phyloP scores from a whole-genome alignment of 30 jellyfish, hydroid and myxozoan genomes.

The Aurelia sp. region DNA sequence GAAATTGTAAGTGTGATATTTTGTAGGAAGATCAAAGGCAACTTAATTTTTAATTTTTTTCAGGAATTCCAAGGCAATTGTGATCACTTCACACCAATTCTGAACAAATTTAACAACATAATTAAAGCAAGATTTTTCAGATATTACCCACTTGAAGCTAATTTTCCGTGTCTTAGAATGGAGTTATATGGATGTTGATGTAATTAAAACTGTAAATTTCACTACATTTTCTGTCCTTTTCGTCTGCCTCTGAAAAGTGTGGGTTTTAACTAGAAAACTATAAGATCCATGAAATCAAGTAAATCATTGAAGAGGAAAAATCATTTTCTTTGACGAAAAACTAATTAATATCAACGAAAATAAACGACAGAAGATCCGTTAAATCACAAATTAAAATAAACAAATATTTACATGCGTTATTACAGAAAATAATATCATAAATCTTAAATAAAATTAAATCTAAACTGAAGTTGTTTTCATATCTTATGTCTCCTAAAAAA shows the following conservation, averaged over 20 bases:
- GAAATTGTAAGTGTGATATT: too few relatives aligned
- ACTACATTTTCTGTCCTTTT: not conserved
- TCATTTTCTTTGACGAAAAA: too few relatives aligned
- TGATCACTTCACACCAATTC: slow-evolving; percentile 91
- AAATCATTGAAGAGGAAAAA: too few relatives aligned
- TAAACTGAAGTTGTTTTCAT: too few relatives aligned
- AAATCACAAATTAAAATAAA: too few relatives aligned
- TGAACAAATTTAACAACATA: slow-evolving; percentile 73
- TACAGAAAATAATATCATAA: too few relatives aligned
- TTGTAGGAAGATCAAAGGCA: not conserved
- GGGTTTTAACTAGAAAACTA: not conserved
- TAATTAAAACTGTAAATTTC: not conserved
- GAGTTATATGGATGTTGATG: slow-evolving; percentile 94
- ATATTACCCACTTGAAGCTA: slow-evolving; percentile 80
- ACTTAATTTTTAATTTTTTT: not conserved
- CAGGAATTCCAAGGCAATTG: slow-evolving; percentile 84
- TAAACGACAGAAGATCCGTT: too few relatives aligned
- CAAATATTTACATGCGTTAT: too few relatives aligned
- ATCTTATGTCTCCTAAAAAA: too few relatives aligned
- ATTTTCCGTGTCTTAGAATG: slow-evolving; percentile 92
- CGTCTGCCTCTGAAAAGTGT: not conserved
- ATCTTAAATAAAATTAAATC: too few relatives aligned
- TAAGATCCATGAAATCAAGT: too few relatives aligned
- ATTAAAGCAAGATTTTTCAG: slow-evolving; percentile 85
- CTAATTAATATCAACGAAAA: too few relatives aligned